Conservation (phyloP, 2,797 vertebrate species). For the Phrynocephalus vlangalii region DNA sequence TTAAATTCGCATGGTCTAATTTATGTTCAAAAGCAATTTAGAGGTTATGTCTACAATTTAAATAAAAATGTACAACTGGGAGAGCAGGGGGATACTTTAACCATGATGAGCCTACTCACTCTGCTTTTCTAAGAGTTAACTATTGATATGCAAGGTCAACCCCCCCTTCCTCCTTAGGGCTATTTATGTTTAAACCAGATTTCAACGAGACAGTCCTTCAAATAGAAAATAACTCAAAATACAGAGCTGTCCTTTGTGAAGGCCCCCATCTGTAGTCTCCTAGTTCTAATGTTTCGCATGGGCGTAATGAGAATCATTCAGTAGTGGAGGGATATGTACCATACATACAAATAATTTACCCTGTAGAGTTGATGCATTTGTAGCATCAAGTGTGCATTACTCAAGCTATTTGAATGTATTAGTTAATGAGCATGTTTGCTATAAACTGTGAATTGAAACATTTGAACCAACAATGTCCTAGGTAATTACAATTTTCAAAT, state of each 20-base stretch:
- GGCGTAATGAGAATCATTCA: not conserved
- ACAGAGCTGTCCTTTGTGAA: not conserved
- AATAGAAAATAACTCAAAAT: not conserved
- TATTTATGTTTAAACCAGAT: not conserved
- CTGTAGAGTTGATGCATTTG: not conserved
- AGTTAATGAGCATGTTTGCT: not conserved
- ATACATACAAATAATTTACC: slow-evolving; percentile 8
- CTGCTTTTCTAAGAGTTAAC: not conserved
- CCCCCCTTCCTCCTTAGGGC: not conserved
- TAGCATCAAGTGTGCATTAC: not conserved
- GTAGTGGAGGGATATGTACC: not conserved
- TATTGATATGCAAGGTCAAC: not conserved
- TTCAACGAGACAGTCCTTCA: not conserved
- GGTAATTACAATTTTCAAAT: too few species aligned
- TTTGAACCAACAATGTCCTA: not conserved
- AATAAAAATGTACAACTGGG: not conserved
- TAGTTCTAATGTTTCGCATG: not conserved
- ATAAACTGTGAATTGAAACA: not conserved
- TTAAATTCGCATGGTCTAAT: not conserved
- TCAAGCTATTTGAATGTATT: not conserved
- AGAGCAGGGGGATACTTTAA: not conserved
- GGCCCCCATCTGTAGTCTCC: not conserved
- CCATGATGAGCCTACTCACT: not conserved
- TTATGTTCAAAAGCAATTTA: not conserved
- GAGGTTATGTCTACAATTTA: not conserved